Percentiles rank a stretch among this genome's conserved stretches.
Conservation (phyloP, 1,140 invertebrate genomes). For the Episyrphus balteatus region DNA sequence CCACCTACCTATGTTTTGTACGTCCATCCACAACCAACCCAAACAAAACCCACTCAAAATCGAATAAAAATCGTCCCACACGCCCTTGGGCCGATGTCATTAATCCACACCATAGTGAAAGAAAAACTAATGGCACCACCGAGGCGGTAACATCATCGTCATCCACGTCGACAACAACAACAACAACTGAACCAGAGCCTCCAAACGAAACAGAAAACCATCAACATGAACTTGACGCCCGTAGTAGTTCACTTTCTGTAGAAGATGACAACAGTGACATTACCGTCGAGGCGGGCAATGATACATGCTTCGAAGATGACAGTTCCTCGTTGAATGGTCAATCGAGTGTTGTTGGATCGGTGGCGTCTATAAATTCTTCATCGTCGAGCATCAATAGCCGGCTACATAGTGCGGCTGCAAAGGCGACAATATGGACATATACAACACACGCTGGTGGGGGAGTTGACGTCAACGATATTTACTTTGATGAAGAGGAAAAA, state of each 20-base stretch:
- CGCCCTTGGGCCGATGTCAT: too few species aligned
- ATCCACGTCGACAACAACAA: neutral
- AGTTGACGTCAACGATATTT: constrained; percentile 29
- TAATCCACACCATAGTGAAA: constrained; percentile 12
- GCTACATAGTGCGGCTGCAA: constrained; percentile 24
- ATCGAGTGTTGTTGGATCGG: neutral
- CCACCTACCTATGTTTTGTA: too few species aligned
- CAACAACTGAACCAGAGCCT: neutral
- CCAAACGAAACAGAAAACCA: constrained; percentile 3
- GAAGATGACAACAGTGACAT: constrained; percentile 35
- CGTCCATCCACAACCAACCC: too few species aligned
- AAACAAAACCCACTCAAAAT: too few species aligned
- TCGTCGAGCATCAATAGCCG: constrained; percentile 13
- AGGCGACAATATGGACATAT: constrained; percentile 25
- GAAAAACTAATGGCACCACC: constrained; percentile 24
- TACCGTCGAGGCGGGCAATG: constrained; percentile 30
- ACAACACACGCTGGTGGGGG: constrained; percentile 24
- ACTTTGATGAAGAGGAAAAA: constrained; percentile 53
- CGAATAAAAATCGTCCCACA: too few species aligned
- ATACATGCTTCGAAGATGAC: constrained; percentile 16
- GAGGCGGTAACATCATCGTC: constrained; percentile 8
- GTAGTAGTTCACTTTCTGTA: constrained; percentile 30
- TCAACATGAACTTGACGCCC: constrained; percentile 20
- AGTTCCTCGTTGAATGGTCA: neutral
- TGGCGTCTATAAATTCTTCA: neutral